Conservation (phyloP, 1,140 invertebrate genomes). For the Drosophila kurseongensis region DNA sequence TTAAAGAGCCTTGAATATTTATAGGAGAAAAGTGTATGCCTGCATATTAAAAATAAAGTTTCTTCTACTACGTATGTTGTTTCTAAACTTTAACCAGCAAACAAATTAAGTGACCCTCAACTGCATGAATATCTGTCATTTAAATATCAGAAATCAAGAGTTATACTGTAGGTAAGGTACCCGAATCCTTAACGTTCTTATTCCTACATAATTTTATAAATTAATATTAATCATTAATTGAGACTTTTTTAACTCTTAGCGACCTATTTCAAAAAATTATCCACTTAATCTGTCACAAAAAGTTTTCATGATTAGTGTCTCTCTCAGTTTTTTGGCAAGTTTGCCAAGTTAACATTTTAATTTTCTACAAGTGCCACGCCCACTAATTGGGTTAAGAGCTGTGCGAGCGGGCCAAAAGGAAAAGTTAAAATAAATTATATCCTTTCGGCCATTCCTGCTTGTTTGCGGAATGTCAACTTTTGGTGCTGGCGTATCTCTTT, state of each 20-base stretch:
- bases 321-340: conserved; percentile 14
- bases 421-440: conserved; percentile 34
- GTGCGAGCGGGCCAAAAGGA: conserved; percentile 14
- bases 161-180: no score
- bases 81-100: not conserved
- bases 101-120: no score
- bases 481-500: conserved; percentile 22
- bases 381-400: conserved; percentile 60
- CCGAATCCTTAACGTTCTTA: no score
- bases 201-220: no score
- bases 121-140: no score
- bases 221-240: not conserved
- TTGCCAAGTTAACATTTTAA: conserved; percentile 65
- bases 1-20: not conserved
- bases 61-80: not conserved
- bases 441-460: conserved; percentile 41
- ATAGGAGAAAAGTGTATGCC: not conserved
- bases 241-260: not conserved
- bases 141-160: no score
- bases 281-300: conserved; percentile 48
- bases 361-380: conserved; percentile 46
- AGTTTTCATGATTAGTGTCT: conserved; percentile 23
- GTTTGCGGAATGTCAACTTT: conserved; percentile 63
- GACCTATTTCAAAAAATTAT: conserved; percentile 60
- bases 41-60: not conserved